These are phyloP conservation scores for Pampus argenteus DNA, from an alignment of 2,797 vertebrate species.

Conservation along the genomic window DNA sequence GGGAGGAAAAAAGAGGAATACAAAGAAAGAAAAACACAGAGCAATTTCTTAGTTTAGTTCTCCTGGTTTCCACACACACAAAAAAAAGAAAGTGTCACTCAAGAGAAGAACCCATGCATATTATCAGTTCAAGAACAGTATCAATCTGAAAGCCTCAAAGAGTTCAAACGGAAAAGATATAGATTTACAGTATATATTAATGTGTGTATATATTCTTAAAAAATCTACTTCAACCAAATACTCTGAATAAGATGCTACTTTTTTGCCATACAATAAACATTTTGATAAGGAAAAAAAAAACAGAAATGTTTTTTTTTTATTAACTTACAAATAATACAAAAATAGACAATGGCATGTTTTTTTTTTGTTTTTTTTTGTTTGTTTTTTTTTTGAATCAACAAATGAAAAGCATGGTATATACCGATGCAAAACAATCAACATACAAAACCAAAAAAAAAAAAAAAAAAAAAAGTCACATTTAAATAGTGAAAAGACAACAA, in stretches of 20 bases:
- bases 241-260: conserved; percentile 98
- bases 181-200: conserved; percentile 96
- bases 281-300: conserved; percentile 77
- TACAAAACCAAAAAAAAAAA: conserved; percentile 75
- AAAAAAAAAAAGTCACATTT: conserved; percentile 92
- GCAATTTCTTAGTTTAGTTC: conserved; percentile 92
- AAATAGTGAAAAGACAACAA: conserved; percentile 91
- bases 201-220: conserved; percentile 87
- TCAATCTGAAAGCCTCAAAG: conserved; percentile 92
- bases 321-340: conserved; percentile 99
- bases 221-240: conserved; percentile 98
- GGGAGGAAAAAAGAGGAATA: conserved; percentile 82
- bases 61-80: conserved; percentile 90
- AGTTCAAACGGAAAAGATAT: conserved; percentile 89
- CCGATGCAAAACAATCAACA: conserved; percentile 84
- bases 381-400: conserved; percentile 89
- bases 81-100: conserved; percentile 91
- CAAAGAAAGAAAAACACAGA: conserved; percentile 90
- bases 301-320: conserved; percentile 81
- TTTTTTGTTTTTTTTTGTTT: no score
- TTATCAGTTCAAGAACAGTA: conserved; percentile 96
- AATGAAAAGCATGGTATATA: conserved; percentile 91
- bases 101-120: conserved; percentile 98
- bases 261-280: conserved; percentile 94
- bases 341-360: conserved; percentile 96